Evolutionary conservation across 2,797 vertebrate species (phyloP), one percentile per base, ranked within the genome.

Genomic region (Octomys mimax): DNA sequence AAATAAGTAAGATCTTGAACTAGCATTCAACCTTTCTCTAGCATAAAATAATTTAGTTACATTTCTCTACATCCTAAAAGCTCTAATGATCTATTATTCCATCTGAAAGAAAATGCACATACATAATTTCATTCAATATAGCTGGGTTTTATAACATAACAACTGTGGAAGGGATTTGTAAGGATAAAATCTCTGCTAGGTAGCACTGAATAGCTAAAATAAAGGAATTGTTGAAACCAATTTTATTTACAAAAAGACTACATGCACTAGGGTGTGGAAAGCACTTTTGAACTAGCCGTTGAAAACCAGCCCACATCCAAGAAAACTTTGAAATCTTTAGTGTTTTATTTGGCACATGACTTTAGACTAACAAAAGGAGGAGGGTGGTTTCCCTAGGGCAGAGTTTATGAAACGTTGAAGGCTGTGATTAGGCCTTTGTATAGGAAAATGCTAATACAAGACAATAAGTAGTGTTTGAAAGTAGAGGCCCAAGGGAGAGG

Each of bases 391-490:
- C 77, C 28, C 1, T 46, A 57, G 28, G 59, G 71, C 61, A 92
- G 64, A 80, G 21, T 80, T 81, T 79, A 42, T 73, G 86, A 93
- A 96, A 84, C 49, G 54, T 22, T 21, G 9, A 94, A 46, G 26
- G 24, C 92, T 96, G 70, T 92, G 61, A 89, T 92, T 95, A 95
- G 14, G 84, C 11, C 66, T 96, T 77, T 92, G 70, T 49, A 54
- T 62, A 94, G 79, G 96, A 97, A 96, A 93, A 62, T 57, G 33
- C 59, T 78, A 87, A 68, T 46, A 86, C 14, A 36, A 96, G 78
- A 78, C n/a, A 92, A 24, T 94, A 91, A 89, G 62, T 36, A 26
- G 24, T 33, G 61, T 94, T 95, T 95, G 77, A 89, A 97, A 82
- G 57, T 92, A 92, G 11, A 84, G 24, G 14, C 49, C 62, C 21